Evolutionary conservation across 2,113 vertebrate genomes (phyloP).

Genomic region (Eulemur macaco): DNA sequence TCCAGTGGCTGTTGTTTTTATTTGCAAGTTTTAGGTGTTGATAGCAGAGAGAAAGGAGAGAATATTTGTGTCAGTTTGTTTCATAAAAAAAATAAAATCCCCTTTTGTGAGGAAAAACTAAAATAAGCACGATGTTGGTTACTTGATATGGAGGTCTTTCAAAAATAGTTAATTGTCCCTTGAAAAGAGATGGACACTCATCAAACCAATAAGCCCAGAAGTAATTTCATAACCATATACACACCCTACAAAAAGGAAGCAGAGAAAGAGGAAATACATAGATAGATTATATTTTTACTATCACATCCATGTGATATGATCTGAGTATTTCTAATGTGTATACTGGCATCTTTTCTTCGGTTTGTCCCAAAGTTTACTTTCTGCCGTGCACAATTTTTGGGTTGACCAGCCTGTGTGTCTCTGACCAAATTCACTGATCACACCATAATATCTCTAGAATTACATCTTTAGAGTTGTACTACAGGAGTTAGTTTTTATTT

Average conservation of each 20-base stretch:
- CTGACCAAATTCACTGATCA: neutral
- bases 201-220: constrained; percentile 39
- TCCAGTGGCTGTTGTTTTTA: constrained; percentile 50
- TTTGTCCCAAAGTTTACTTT: neutral
- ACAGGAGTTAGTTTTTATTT: neutral
- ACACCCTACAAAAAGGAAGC: neutral
- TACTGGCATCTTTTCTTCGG: neutral
- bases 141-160: neutral
- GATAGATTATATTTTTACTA: neutral
- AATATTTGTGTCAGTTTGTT: neutral
- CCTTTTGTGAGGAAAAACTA: constrained; percentile 8
- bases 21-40: constrained; percentile 46
- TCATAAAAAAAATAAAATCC: neutral
- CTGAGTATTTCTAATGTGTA: neutral
- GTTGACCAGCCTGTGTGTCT: neutral
- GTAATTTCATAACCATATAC: constrained; percentile 30
- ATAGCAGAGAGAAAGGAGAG: constrained; percentile 52
- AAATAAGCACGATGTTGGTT: constrained; percentile 25
- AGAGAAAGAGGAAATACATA: neutral
- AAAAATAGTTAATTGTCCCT: constrained; percentile 35
- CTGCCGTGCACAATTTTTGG: neutral
- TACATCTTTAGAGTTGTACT: neutral
- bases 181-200: neutral
- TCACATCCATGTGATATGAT: neutral
- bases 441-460: neutral